Conservation (phyloP, 2,888 invertebrate genomes). For the Icerya purchasi region DNA sequence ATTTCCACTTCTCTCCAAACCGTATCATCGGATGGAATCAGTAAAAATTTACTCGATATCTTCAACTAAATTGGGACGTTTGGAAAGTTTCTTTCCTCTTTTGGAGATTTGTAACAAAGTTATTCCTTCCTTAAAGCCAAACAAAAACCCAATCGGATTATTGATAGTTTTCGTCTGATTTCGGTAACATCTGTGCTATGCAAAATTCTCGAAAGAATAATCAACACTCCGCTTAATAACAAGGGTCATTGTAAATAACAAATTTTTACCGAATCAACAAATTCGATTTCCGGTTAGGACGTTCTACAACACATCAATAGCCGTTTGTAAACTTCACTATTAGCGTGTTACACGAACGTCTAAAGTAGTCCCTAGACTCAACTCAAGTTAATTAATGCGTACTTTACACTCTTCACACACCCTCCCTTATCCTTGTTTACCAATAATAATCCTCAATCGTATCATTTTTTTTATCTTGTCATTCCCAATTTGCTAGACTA, state of each 20-base stretch:
- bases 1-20: not conserved
- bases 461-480: too few relatives aligned
- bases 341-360: not conserved
- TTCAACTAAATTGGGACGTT: not conserved
- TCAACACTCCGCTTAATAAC: not conserved
- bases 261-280: not conserved
- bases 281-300: not conserved
- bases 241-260: not conserved
- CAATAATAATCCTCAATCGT: not conserved
- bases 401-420: not conserved
- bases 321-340: not conserved
- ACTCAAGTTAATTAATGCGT: not conserved
- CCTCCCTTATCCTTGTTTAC: not conserved
- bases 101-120: not conserved
- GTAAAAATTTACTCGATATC: not conserved
- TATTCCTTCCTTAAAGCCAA: not conserved
- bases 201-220: not conserved
- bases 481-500: too few relatives aligned
- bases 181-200: not conserved
- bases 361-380: not conserved
- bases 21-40: not conserved
- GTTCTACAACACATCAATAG: not conserved
- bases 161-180: not conserved
- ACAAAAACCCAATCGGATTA: not conserved
- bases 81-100: not conserved